phyloP scores from a whole-genome alignment of 1,140 invertebrate genomes.

The Trachymyrmex cornetzi region DNA sequence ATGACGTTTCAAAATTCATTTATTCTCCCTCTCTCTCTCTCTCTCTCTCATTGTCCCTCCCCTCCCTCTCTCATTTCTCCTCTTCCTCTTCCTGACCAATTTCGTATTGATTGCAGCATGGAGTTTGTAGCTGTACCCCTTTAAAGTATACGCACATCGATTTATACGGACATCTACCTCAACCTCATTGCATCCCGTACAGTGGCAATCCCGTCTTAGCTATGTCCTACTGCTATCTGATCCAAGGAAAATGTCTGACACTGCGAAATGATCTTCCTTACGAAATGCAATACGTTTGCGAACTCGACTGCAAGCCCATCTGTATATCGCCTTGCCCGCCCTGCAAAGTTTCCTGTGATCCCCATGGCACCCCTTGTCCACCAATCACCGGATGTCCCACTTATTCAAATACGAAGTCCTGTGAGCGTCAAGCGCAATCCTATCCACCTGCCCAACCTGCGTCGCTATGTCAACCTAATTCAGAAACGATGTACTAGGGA shows the following conservation, averaged over 20 bases:
- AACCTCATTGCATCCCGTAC: conserved; percentile 75
- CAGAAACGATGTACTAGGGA: conserved; percentile 64
- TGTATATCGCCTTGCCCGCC: conserved; percentile 70
- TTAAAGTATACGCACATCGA: conserved; percentile 84
- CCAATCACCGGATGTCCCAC: conserved; percentile 28
- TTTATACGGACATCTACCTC: conserved; percentile 73
- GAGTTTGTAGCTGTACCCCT: conserved; percentile 80
- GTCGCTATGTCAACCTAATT: conserved; percentile 27
- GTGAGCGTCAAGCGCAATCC: conserved; percentile 41
- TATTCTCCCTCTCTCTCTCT: conserved; percentile 18
- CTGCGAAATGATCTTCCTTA: conserved; percentile 73
- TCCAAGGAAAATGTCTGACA: conserved; percentile 83
- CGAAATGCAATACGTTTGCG: conserved; percentile 79
- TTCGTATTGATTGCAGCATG: conserved; percentile 80
- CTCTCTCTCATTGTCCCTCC: not conserved
- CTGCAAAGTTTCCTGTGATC: conserved; percentile 63
- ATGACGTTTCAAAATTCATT: conserved; percentile 63
- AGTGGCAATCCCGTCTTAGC: conserved; percentile 80
- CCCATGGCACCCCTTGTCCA: conserved; percentile 27
- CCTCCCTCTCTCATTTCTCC: not conserved
- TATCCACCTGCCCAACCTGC: conserved; percentile 14
- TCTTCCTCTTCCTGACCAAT: not conserved
- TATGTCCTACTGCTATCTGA: conserved; percentile 82
- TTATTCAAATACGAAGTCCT: conserved; percentile 23
- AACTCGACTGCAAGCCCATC: conserved; percentile 77